Evolutionary conservation across 2,888 invertebrate species (phyloP).

Genomic region (Minunthozetes semirufus): DNA sequence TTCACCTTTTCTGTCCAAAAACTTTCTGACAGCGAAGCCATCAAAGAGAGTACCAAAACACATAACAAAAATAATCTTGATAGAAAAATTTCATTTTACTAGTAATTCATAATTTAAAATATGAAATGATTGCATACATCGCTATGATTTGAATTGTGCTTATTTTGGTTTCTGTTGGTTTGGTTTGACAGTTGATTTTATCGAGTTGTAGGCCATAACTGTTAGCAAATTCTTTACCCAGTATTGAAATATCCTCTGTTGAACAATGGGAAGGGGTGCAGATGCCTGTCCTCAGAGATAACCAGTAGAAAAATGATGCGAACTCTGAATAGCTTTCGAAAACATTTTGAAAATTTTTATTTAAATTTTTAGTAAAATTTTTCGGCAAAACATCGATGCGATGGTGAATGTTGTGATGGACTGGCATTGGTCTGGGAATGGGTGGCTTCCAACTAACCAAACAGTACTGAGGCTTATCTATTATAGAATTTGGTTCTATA

Average conservation of each 20-base stretch:
- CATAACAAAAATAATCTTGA: too few species aligned
- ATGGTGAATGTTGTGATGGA: conserved; percentile 21
- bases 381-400: conserved; percentile 17
- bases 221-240: conserved; percentile 7
- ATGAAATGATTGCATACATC: too few species aligned
- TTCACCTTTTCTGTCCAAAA: neutral
- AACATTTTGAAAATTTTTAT: neutral
- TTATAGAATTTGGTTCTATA: neutral
- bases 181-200: neutral
- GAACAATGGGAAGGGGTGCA: conserved; percentile 36
- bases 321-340: neutral
- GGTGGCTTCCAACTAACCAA: conserved; percentile 18
- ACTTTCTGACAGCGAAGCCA: too few species aligned
- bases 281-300: conserved; percentile 33
- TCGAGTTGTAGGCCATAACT: neutral
- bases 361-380: neutral
- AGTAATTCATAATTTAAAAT: too few species aligned
- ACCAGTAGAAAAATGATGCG: conserved; percentile 34
- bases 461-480: conserved; percentile 24
- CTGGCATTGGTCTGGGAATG: conserved; percentile 28
- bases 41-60: too few species aligned
- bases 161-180: neutral
- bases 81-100: too few species aligned
- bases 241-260: conserved; percentile 26
- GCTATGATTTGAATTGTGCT: too few species aligned